Percentiles rank a stretch among this genome's conserved stretches.
These are phyloP conservation scores for Acleris emargana DNA, from an alignment of 2,888 invertebrate genomes.

Conservation along the genomic window DNA sequence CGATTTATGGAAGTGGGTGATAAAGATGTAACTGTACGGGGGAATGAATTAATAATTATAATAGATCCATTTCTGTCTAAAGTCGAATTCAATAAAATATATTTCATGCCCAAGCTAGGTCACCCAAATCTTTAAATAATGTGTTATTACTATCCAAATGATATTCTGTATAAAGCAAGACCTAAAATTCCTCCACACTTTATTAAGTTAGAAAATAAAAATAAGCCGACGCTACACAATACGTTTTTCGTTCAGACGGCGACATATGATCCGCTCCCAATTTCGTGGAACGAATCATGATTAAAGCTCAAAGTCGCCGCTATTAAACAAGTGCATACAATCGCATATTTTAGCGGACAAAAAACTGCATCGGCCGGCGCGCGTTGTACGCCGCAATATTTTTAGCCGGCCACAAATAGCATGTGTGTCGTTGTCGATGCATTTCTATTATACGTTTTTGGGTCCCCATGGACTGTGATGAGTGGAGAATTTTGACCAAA, in stretches of 20 bases:
- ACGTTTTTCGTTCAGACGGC: background rate
- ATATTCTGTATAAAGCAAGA: background rate
- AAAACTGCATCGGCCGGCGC: conserved; percentile 36
- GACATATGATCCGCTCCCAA: conserved; percentile 1
- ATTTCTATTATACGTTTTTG: conserved; percentile 51
- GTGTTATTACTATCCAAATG: no score
- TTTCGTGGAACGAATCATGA: conserved; percentile 17
- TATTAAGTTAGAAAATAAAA: background rate
- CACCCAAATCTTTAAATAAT: no score
- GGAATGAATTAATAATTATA: conserved; percentile 8
- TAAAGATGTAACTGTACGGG: conserved; percentile 8
- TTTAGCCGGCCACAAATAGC: conserved; percentile 55
- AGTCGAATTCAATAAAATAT: no score
- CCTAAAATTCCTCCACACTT: background rate
- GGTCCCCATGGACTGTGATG: conserved; percentile 33
- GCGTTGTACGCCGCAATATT: conserved; percentile 28
- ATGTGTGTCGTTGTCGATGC: conserved; percentile 62
- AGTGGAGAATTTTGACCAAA: conserved; percentile 31
- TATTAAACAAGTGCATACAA: conserved; percentile 26
- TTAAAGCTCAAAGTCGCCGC: conserved; percentile 17
- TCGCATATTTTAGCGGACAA: conserved; percentile 27
- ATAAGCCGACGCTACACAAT: background rate
- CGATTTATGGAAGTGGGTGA: conserved; percentile 19
- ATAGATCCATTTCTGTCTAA: background rate
- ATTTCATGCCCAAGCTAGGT: no score